Evolutionary conservation across 2,888 invertebrate species (phyloP), one percentile per base, ranked within the genome.

Genomic region (Eupithecia tripunctaria): DNA sequence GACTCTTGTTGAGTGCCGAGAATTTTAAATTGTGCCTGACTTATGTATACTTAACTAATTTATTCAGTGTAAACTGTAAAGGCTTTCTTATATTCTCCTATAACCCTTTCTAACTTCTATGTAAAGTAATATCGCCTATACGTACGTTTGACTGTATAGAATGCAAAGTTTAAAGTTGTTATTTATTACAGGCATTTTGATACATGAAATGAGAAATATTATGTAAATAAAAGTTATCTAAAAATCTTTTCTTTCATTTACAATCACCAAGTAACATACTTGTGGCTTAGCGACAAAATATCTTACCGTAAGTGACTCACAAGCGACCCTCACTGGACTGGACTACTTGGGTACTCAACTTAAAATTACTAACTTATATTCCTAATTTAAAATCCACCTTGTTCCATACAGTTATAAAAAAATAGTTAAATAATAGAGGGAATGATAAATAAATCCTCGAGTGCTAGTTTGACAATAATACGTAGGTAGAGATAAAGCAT

Each of bases 221-320:
- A 76, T 80, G 78, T 80, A 80, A 80, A 80, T 80, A 80, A 77
- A 78, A 62, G 74, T 78, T 76, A 77, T 76, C 78, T 80, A 78
- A 77, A 76, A 68, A 72, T 71, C 36, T 43, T 18, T n/a, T 68
- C 67, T 64, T 63, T 64, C n/a, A 60, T 60, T 60, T 56, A 7
- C 7, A 29, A 32, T 32, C 18, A 60, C 29, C 14, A 59, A 27
- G 56, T 59, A 10, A 29, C 7, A 14, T 10, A 47, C n/a, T n/a
- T 47, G 10, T 47, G 47, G 47, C n/a, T n/a, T n/a, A 47, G 47
- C n/a, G n/a, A 32, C 32, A 6, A 32, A 32, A 32, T 32, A 32
- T 32, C 32, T 32, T 32, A 32, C 32, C 2, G 4, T 4, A 29
- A 29, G 29, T 2, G 29, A 4, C n/a, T n/a, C n/a, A 4, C 29